Conservation (phyloP, 2,113 vertebrate species). For the Gymnobelideus leadbeateri region DNA sequence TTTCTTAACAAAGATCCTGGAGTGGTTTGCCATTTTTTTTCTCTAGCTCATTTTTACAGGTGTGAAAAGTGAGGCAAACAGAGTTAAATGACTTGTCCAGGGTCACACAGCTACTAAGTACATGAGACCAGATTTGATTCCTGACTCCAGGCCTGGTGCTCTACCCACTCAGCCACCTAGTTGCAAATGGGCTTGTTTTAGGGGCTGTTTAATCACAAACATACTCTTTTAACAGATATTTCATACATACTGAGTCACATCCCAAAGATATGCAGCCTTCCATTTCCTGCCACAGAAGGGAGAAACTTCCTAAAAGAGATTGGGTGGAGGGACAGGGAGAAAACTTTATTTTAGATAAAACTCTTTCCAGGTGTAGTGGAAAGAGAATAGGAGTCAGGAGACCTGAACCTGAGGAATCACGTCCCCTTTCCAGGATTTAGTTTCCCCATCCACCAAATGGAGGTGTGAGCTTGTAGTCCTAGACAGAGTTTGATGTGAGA, state of each 20-base stretch:
- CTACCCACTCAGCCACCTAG: background rate
- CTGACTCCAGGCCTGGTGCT: background rate
- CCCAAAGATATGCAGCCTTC: background rate
- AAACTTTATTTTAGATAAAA: background rate
- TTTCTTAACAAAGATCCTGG: background rate
- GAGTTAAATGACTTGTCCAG: background rate
- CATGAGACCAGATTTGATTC: background rate
- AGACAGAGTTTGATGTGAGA: background rate
- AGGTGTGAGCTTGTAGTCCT: background rate
- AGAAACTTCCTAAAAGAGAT: background rate
- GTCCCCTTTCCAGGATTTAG: background rate
- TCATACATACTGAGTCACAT: background rate
- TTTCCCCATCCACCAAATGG: background rate
- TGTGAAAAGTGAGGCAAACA: background rate
- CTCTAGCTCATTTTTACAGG: background rate
- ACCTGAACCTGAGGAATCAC: background rate
- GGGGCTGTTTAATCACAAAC: background rate
- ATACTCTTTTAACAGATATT: background rate
- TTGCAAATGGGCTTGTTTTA: background rate
- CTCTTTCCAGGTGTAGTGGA: background rate
- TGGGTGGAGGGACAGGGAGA: background rate
- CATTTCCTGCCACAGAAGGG: background rate
- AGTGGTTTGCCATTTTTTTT: background rate
- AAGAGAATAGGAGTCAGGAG: background rate
- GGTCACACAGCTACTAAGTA: background rate